Evolutionary conservation across 2,113 vertebrate genomes (phyloP).

Genomic region (Caloenas nicobarica): DNA sequence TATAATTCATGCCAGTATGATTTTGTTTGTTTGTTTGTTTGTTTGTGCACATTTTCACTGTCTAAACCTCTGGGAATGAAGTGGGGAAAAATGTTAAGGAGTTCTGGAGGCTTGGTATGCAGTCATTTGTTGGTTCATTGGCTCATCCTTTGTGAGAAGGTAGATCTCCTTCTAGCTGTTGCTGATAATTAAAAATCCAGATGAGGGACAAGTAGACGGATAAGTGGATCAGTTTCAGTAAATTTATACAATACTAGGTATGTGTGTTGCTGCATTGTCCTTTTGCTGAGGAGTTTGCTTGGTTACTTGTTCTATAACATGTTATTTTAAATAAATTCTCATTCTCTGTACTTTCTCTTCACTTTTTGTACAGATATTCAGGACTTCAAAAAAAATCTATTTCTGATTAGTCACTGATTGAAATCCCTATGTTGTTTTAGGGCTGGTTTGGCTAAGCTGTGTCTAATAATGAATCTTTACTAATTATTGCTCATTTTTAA

Average conservation of each 20-base stretch:
- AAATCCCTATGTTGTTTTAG: background rate
- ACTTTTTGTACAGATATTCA: background rate
- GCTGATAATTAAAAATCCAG: background rate
- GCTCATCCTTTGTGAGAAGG: background rate
- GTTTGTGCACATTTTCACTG: background rate
- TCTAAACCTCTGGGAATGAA: background rate
- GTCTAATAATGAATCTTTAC: conserved; percentile 6
- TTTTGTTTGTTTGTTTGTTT: background rate
- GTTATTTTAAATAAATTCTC: background rate
- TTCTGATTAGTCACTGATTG: background rate
- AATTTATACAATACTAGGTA: background rate
- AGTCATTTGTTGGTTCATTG: background rate
- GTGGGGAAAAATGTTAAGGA: background rate
- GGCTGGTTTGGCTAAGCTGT: conserved; percentile 3
- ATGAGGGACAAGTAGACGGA: background rate
- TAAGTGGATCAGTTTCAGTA: background rate
- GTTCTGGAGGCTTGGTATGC: background rate
- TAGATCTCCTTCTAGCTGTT: background rate
- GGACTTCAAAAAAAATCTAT: background rate
- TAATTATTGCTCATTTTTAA: conserved; percentile 14
- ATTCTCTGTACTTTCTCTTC: background rate
- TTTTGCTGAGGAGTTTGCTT: background rate
- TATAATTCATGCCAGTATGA: background rate
- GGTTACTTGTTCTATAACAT: background rate
- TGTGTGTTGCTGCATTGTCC: background rate